phyloP scores from a whole-genome alignment of 2,113 vertebrate genomes.

The Oophaga pumilio region DNA sequence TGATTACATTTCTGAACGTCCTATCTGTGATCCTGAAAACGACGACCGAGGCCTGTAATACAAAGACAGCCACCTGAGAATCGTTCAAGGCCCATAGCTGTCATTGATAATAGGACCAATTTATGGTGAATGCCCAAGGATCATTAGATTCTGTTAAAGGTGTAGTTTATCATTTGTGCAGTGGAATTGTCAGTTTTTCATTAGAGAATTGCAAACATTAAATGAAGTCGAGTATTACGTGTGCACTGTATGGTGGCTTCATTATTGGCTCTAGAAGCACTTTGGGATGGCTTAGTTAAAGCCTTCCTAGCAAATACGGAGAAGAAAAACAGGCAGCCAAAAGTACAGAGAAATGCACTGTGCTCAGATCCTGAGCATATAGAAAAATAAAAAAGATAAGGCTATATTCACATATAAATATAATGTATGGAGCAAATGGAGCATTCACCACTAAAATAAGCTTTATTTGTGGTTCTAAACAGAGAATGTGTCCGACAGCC shows the following conservation, averaged over 20 bases:
- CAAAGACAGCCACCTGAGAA: constrained; percentile 29
- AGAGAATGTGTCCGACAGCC: too few relatives aligned
- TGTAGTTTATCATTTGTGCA: constrained; percentile 67
- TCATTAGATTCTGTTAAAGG: constrained; percentile 75
- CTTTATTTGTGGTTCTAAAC: too few relatives aligned
- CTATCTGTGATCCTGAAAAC: constrained; percentile 53
- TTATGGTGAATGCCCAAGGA: constrained; percentile 70
- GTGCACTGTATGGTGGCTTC: constrained; percentile 56
- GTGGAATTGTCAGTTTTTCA: constrained; percentile 74
- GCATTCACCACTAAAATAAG: too few relatives aligned
- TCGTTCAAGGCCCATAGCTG: constrained; percentile 64
- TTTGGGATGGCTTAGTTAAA: not conserved
- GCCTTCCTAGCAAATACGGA: not conserved
- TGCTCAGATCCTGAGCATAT: not conserved
- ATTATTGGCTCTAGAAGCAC: not conserved
- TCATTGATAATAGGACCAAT: constrained; percentile 69
- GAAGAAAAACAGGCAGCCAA: not conserved
- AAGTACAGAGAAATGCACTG: not conserved
- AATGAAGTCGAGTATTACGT: constrained; percentile 68
- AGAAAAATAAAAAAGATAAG: not conserved
- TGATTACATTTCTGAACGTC: constrained; percentile 46
- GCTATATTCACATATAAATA: too few relatives aligned
- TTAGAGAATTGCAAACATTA: constrained; percentile 75
- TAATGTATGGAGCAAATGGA: too few relatives aligned
- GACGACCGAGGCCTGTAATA: constrained; percentile 41